Percentiles rank a stretch among this genome's conserved stretches.
These are phyloP conservation scores for Diacarnus erythraeanus DNA, from an alignment of 37 sponge, comb jelly and placozoan genomes.

Conservation along the genomic window DNA sequence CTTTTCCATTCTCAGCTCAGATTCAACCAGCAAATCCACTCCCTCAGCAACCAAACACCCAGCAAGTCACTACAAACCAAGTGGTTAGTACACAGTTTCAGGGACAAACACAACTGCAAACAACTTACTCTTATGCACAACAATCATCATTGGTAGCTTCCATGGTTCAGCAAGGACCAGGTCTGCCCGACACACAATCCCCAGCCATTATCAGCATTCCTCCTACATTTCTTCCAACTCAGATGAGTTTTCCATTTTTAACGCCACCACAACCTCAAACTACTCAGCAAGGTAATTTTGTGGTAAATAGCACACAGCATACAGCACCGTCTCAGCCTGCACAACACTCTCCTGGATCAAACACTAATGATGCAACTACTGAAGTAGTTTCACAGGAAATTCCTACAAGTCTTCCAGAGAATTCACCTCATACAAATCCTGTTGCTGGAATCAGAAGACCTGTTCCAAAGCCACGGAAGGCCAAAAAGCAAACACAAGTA, in stretches of 20 bases:
- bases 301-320: no score
- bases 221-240: background rate
- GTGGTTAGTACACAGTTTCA: background rate
- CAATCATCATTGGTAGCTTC: background rate
- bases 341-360: no score
- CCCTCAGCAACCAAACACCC: background rate
- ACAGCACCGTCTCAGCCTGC: background rate
- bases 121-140: constrained; percentile 1
- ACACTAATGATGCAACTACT: no score
- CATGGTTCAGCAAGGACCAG: background rate
- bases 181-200: background rate
- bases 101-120: background rate
- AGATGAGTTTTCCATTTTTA: background rate
- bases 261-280: background rate
- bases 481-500: background rate
- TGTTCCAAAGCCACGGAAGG: constrained; percentile 1
- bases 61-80: background rate
- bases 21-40: no score
- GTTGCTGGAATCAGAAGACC: background rate
- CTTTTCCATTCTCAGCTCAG: background rate
- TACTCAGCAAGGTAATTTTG: no score
- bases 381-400: no score
- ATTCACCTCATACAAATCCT: no score
- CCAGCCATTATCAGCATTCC: background rate
- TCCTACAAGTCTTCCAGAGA: no score